Percentiles rank a stretch among this genome's conserved stretches.
phyloP scores from a whole-genome alignment of 2,888 invertebrate genomes.

The Rhagonycha lutea region DNA sequence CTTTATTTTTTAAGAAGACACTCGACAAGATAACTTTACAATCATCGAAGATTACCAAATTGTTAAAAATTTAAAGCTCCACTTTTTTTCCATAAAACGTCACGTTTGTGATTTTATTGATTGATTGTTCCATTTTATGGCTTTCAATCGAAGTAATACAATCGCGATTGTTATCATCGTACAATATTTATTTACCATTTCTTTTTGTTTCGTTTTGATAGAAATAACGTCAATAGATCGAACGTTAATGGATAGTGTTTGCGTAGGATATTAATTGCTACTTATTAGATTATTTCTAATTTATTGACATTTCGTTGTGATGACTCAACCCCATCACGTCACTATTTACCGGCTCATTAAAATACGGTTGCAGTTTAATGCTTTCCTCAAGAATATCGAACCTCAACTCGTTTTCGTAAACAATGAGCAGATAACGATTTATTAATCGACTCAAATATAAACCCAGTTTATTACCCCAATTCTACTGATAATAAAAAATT shows the following conservation, averaged over 20 bases:
- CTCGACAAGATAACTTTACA: background rate
- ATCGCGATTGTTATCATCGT: background rate
- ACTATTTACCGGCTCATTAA: background rate
- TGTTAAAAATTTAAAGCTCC: background rate
- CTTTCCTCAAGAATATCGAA: background rate
- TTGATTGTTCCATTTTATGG: background rate
- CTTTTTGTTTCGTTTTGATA: background rate
- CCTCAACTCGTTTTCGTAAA: background rate
- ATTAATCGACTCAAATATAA: background rate
- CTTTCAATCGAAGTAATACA: background rate
- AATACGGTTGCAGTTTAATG: background rate
- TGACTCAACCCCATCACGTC: background rate
- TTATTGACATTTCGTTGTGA: background rate
- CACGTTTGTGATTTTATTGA: background rate
- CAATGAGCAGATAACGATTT: background rate
- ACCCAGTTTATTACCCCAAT: background rate
- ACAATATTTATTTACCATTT: background rate
- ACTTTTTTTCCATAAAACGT: background rate
- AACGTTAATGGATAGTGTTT: background rate
- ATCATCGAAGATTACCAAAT: background rate
- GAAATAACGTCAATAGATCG: background rate
- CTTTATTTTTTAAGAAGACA: constrained; percentile 24
- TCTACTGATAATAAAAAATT: background rate
- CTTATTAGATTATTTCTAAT: background rate
- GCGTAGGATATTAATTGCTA: background rate